A percentile compares a stretch with the other conserved stretches of the same genome.
These are phyloP conservation scores for Tetragonula carbonaria DNA, from an alignment of 2,888 invertebrate genomes.

Conservation along the genomic window DNA sequence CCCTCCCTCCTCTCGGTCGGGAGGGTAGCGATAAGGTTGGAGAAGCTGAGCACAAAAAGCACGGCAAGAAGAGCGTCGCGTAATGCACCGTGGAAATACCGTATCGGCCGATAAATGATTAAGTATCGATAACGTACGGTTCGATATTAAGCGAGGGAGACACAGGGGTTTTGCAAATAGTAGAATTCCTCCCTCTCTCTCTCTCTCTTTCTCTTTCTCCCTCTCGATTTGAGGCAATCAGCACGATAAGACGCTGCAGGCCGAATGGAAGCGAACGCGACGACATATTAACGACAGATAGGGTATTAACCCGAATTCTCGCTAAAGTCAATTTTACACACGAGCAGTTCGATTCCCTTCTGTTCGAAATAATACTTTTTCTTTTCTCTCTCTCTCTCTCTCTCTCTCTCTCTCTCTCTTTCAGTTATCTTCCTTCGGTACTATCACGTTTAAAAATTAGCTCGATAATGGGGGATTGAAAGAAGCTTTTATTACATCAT, in stretches of 20 bases:
- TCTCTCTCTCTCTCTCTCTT: not conserved
- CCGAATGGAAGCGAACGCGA: conserved; percentile 15
- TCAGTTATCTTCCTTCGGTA: not conserved
- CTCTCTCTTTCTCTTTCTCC: not conserved
- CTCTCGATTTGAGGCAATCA: not conserved
- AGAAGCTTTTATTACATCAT: too few species aligned
- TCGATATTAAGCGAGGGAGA: not conserved
- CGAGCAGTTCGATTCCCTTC: conserved; percentile 4
- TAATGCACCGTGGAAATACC: not conserved
- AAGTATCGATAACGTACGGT: conserved; percentile 20
- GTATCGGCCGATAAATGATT: conserved; percentile 14
- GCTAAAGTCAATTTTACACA: conserved; percentile 38
- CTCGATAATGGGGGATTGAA: not conserved
- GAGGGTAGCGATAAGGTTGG: not conserved
- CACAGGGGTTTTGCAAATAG: not conserved
- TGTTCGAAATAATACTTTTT: conserved; percentile 8
- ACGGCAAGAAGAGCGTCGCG: too few species aligned
- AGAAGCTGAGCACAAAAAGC: not conserved
- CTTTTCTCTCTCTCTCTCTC: too few species aligned
- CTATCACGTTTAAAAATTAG: not conserved
- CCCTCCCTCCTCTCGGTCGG: too few species aligned
- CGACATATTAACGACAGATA: conserved; percentile 42
- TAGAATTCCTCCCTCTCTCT: not conserved
- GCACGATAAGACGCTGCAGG: conserved; percentile 4
- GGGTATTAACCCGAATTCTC: conserved; percentile 34